Evolutionary conservation across 2,888 invertebrate genomes (phyloP), one percentile per base, ranked within the genome.

Genomic region (Tipula confusa): DNA sequence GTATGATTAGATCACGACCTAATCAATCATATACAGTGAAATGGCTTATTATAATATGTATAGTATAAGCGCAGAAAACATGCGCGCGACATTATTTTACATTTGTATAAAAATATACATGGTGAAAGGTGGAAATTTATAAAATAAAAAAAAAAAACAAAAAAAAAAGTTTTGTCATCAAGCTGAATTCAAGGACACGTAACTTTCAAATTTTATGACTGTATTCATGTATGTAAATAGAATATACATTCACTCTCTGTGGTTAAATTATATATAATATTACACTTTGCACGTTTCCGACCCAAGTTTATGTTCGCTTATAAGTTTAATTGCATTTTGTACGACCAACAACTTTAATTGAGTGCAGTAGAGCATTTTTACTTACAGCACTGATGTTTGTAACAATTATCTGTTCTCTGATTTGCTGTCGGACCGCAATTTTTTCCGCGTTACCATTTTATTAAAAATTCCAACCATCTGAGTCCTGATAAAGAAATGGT

Each of bases 51-150:
- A 24, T 7, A 9, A 18, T 48, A 48, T 11, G 48, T 7, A 48
- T 48, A 6, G 4, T 31, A 31, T 18, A 48, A 24, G 18, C 24
- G 24, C 11, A 11, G 11, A 64, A 18, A 24, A 43, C 43, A n/a
- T n/a, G 2, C 43, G 43, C 64, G 64, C 11, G 64, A 64, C 64
- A 64, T 64, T n/a, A n/a, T n/a, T 64, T 64, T 64, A 64, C 7
- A 7, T 64, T 18, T 7, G 9, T 64, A 24, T 43, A 11, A 0
- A 3, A 15, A 3, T 15, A 15, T 1, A 7, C 15, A 5, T 24
- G 64, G 64, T 64, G 64, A 64, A 64, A 64, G 64, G 64, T 64
- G 64, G 64, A 64, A 64, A 64, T 64, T 64, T 24, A 64, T 24
- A 64, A 64, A 24, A n/a, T n/a, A n/a, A n/a, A n/a, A n/a, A n/a